Conservation (phyloP, 2,888 invertebrate species). For the Drosophila pseudotalamancana region DNA sequence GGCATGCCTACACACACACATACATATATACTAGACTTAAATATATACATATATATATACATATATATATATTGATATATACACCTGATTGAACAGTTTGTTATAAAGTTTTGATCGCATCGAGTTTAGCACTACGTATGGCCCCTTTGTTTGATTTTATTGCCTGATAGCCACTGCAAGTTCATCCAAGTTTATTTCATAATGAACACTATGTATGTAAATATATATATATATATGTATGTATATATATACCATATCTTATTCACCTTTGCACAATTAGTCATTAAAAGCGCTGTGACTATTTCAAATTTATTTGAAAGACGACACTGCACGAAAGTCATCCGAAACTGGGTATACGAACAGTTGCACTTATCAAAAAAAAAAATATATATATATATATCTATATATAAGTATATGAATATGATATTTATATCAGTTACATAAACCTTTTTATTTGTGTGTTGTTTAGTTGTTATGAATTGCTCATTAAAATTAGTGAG, state of each 20-base stretch:
- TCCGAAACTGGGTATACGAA: not conserved
- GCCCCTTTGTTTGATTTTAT: slow-evolving; percentile 59
- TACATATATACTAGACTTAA: slow-evolving; percentile 1
- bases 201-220: slow-evolving; percentile 1
- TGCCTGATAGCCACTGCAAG: slow-evolving; percentile 25
- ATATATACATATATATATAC: slow-evolving; percentile 1
- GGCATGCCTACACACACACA: slow-evolving; percentile 18
- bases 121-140: slow-evolving; percentile 10
- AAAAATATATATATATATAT: too few relatives aligned
- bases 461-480: too few relatives aligned
- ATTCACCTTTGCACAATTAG: slow-evolving; percentile 34
- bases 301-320: not conserved
- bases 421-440: too few relatives aligned
- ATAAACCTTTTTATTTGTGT: too few relatives aligned
- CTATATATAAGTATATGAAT: too few relatives aligned
- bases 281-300: slow-evolving; percentile 27
- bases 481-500: too few relatives aligned
- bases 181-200: slow-evolving; percentile 26
- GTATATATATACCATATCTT: not conserved
- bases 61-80: not conserved
- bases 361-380: too few relatives aligned
- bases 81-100: slow-evolving; percentile 8
- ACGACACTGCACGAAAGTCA: not conserved
- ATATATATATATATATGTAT: not conserved
- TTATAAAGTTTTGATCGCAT: not conserved